Evolutionary conservation across 2,888 invertebrate genomes (phyloP).

Genomic region (Zelleria hepariella): DNA sequence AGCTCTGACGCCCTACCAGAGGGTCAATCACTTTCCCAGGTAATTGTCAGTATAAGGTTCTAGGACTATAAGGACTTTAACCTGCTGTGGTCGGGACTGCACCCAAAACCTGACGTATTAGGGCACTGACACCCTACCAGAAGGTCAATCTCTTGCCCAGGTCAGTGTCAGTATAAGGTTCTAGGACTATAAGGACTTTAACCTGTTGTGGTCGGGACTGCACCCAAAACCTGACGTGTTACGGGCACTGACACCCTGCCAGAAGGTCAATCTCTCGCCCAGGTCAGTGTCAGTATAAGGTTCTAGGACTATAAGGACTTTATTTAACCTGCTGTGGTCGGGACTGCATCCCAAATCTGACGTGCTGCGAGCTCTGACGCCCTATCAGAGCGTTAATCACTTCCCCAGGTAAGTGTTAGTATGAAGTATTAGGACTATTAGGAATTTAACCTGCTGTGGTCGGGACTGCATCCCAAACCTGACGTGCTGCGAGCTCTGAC

Average conservation of each 20-base stretch:
- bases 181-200: conserved; percentile 90
- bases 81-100: conserved; percentile 92
- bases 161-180: conserved; percentile 43
- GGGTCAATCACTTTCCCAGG: conserved; percentile 96
- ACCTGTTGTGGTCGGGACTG: conserved; percentile 92
- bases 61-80: conserved; percentile 91
- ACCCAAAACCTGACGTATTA: conserved; percentile 91
- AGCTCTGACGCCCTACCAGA: conserved; percentile 87
- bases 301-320: too few species aligned
- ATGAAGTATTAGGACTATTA: too few species aligned
- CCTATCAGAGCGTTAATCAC: conserved; percentile 96
- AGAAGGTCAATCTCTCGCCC: conserved; percentile 96
- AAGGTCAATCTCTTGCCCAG: conserved; percentile 96
- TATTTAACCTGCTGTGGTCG: conserved; percentile 91
- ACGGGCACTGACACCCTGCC: conserved; percentile 85
- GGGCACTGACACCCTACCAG: conserved; percentile 88
- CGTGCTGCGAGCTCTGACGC: conserved; percentile 81
- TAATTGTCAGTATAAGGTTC: conserved; percentile 31
- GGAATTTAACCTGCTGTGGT: conserved; percentile 91
- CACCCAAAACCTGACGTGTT: conserved; percentile 93
- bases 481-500: conserved; percentile 84
- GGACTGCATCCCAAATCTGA: conserved; percentile 94
- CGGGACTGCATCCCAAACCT: conserved; percentile 92
- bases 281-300: conserved; percentile 58
- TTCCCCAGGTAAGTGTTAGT: conserved; percentile 80